Percentiles rank a stretch among this genome's conserved stretches.
These are phyloP conservation scores for Seira ritae DNA, from an alignment of 2,888 invertebrate genomes.

Conservation along the genomic window DNA sequence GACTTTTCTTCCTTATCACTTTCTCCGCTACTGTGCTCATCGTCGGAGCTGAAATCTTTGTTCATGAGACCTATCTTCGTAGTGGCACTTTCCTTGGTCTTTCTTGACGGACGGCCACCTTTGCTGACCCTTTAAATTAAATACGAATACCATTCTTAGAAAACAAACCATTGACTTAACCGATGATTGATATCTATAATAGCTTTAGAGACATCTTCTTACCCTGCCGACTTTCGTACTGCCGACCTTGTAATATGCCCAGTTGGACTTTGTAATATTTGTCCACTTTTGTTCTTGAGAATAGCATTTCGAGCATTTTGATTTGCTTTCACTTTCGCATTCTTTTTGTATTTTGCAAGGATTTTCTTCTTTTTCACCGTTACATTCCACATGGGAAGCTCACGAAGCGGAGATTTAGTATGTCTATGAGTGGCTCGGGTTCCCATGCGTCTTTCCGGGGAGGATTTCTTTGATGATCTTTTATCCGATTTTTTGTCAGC, in stretches of 20 bases:
- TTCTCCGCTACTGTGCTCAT: conserved; percentile 78
- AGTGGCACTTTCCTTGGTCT: conserved; percentile 86
- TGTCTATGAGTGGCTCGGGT: conserved; percentile 69
- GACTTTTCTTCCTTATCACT: conserved; percentile 76
- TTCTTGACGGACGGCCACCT: conserved; percentile 77
- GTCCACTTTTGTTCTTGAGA: conserved; percentile 37
- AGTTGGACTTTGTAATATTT: neutral
- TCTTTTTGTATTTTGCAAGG: conserved; percentile 55
- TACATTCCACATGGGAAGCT: conserved; percentile 72
- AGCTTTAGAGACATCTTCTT: neutral
- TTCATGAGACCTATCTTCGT: conserved; percentile 85
- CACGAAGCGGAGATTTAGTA: conserved; percentile 70
- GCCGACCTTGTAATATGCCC: conserved; percentile 41
- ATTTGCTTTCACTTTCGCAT: conserved; percentile 48
- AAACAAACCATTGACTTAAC: neutral
- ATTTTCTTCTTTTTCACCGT: conserved; percentile 59
- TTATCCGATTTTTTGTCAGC: conserved; percentile 48
- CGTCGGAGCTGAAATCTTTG: conserved; percentile 82
- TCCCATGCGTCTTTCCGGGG: conserved; percentile 51
- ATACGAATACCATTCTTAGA: conserved; percentile 3
- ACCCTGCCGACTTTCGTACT: conserved; percentile 46
- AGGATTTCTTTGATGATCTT: conserved; percentile 50
- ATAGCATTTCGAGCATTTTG: conserved; percentile 29
- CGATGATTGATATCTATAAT: neutral
- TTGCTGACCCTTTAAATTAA: neutral